Conservation (phyloP, 2,888 invertebrate species). For the Pristionchus fissidentatus region DNA sequence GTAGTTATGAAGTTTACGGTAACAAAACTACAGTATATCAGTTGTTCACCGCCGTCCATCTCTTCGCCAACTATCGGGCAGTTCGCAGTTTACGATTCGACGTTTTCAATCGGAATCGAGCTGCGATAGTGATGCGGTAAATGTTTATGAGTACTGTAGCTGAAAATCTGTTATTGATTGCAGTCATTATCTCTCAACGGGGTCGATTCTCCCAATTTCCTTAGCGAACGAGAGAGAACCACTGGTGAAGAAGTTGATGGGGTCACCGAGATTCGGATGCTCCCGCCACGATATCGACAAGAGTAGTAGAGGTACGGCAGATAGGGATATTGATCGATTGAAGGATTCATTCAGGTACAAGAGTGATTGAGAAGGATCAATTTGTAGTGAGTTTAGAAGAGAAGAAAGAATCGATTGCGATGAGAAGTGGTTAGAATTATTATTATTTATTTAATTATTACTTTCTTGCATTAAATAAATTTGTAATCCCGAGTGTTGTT, state of each 20-base stretch:
- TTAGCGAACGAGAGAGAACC: conserved; percentile 53
- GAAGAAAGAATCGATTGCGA: conserved; percentile 17
- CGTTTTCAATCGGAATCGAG: conserved; percentile 62
- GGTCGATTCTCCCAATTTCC: conserved; percentile 44
- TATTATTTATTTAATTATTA: background rate
- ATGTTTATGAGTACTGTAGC: background rate
- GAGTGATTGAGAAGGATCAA: background rate
- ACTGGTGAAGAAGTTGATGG: conserved; percentile 50
- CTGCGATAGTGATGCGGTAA: conserved; percentile 55
- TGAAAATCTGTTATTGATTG: background rate
- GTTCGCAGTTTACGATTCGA: conserved; percentile 63
- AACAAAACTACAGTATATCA: conserved; percentile 32
- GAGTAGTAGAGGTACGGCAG: conserved; percentile 31
- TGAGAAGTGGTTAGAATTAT: conserved; percentile 4
- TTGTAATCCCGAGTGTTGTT: too few species aligned
- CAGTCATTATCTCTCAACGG: conserved; percentile 49
- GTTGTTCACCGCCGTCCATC: conserved; percentile 85
- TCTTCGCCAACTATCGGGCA: conserved; percentile 85
- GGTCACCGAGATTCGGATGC: conserved; percentile 52
- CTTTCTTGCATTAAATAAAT: too few species aligned
- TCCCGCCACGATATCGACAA: conserved; percentile 26
- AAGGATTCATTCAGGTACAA: background rate
- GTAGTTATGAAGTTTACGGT: background rate
- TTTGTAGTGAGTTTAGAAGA: conserved; percentile 13
- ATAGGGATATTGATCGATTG: background rate